These are phyloP conservation scores for Stramonita haemastoma DNA, from an alignment of 2,888 invertebrate species.

Conservation along the genomic window DNA sequence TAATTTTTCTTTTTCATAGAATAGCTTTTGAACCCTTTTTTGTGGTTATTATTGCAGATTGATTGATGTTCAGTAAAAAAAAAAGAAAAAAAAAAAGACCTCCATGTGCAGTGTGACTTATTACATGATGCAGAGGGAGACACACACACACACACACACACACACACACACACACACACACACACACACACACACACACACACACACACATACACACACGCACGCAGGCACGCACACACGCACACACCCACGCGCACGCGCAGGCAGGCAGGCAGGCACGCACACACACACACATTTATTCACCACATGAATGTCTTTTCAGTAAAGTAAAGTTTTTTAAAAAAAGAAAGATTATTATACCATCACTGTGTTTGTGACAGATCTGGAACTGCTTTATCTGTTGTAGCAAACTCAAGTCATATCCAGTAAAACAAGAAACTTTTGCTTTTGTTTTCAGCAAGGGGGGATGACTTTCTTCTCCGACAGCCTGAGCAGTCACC, in stretches of 20 bases:
- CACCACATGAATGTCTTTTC: not conserved
- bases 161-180: not conserved
- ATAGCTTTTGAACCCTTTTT: no score
- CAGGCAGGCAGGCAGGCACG: not conserved
- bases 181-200: not conserved
- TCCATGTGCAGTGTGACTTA: no score
- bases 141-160: not conserved
- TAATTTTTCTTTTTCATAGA: no score
- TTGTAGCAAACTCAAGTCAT: not conserved
- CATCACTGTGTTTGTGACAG: not conserved
- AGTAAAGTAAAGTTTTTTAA: not conserved
- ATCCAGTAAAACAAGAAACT: not conserved
- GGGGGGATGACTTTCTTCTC: constrained; percentile 34
- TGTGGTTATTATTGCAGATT: no score
- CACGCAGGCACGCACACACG: not conserved
- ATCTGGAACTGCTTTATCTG: not conserved
- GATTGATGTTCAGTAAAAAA: no score
- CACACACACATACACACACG: not conserved
- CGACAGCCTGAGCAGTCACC: constrained; percentile 20
- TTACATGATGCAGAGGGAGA: not conserved
- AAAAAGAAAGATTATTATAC: not conserved
- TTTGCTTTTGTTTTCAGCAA: not conserved
- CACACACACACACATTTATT: not conserved
- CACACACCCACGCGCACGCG: not conserved
- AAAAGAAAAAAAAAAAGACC: no score